Evolutionary conservation across 2,888 invertebrate species (phyloP), one percentile per base, ranked within the genome.

Genomic region (Pristionchus maxplancki): DNA sequence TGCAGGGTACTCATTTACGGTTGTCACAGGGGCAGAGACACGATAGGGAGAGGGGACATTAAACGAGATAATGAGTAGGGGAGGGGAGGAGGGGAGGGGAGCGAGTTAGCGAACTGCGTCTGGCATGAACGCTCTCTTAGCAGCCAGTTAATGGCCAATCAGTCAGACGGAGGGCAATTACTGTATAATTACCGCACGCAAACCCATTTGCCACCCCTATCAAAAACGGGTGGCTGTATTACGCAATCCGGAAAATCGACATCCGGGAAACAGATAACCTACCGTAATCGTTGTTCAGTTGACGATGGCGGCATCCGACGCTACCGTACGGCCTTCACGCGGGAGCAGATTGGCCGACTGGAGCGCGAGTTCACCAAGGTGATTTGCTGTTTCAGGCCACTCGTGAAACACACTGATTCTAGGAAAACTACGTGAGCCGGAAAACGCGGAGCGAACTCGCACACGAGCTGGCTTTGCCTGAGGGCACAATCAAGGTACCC

Each of bases 321-420:
- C 88, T 99, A 99, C 95, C 96, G 99, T 83, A 99, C 99, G 0
- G 99, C 99, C 0, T 99, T 99, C 95, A 98, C 98, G 0, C 96
- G 98, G 20, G 99, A 99, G 95, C 99, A 99, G 95, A 95, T 99
- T 74, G 96, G 96, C 0, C 96, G 97, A 24, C 95, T 99, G 88
- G 99, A 99, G 95, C 97, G 98, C 94, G 99, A 99, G 95, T 99
- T 99, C 95, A 96, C 97, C 95, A 97, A 97, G 93, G 78, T 78
- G 20, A 34, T 24, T n/a, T n/a, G 9, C 24, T 6, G n/a, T 58
- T 37, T 71, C 71, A 71, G 6, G 20, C 0, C 4, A 8, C 15
- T 13, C 1, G 0, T 37, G 3, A 24, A 71, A 20, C 4, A 17
- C 20, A 2, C 37, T 8, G 24, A 37, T 24, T 78, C 34, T 28